Percentiles rank a stretch among this genome's conserved stretches.
phyloP scores from a whole-genome alignment of 1,140 invertebrate species.

The Mya arenaria region DNA sequence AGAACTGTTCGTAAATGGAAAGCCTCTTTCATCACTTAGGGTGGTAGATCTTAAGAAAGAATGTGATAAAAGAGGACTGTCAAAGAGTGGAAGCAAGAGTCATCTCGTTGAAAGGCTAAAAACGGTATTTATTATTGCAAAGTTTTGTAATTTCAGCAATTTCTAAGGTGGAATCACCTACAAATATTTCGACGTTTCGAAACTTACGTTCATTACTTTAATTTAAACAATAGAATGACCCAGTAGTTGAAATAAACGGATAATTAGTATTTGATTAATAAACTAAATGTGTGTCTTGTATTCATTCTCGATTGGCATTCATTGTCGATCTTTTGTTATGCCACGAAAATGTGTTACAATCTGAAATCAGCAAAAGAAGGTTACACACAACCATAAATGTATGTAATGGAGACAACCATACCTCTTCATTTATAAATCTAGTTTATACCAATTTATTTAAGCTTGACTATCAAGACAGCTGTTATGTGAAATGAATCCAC shows the following conservation, averaged over 20 bases:
- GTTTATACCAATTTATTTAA: too few relatives aligned
- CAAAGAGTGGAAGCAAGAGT: slow-evolving; percentile 80
- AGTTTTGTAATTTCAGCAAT: too few relatives aligned
- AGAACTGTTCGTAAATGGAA: slow-evolving; percentile 74
- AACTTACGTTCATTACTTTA: slow-evolving; percentile 6
- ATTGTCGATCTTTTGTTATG: too few relatives aligned
- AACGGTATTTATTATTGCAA: slow-evolving; percentile 73
- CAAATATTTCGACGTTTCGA: neutral
- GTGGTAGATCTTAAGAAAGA: slow-evolving; percentile 81
- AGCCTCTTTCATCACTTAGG: slow-evolving; percentile 75
- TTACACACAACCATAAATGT: too few relatives aligned
- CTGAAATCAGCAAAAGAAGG: too few relatives aligned
- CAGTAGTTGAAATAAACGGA: neutral
- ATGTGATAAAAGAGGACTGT: slow-evolving; percentile 79
- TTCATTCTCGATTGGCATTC: too few relatives aligned
- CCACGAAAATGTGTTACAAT: too few relatives aligned
- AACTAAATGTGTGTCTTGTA: too few relatives aligned
- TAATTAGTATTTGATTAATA: neutral
- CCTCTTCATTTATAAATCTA: too few relatives aligned
- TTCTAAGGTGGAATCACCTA: neutral
- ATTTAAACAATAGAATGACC: neutral
- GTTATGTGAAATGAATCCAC: too few relatives aligned
- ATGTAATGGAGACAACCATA: too few relatives aligned
- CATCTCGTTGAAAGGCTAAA: slow-evolving; percentile 79
- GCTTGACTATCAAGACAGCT: too few relatives aligned